These are phyloP conservation scores for Ptychoptera contaminata DNA, from an alignment of 2,888 invertebrate species.

Conservation along the genomic window DNA sequence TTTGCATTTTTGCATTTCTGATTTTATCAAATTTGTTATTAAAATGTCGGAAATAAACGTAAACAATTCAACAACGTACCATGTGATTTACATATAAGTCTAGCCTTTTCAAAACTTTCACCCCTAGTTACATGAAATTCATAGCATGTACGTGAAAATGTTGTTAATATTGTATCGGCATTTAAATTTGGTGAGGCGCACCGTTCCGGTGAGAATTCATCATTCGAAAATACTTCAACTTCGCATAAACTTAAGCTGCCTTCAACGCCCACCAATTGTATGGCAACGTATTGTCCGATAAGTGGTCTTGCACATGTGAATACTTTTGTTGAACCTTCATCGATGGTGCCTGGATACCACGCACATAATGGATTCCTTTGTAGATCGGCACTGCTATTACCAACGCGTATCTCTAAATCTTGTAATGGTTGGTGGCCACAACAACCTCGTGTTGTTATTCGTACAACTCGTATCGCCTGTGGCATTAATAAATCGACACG, in stretches of 20 bases:
- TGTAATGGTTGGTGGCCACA: conserved; percentile 75
- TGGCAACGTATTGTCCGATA: conserved; percentile 72
- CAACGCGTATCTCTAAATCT: conserved; percentile 79
- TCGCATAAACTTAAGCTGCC: conserved; percentile 81
- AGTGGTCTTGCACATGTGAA: conserved; percentile 75
- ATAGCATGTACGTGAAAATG: conserved; percentile 76
- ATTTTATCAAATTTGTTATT: not conserved
- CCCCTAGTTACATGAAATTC: conserved; percentile 74
- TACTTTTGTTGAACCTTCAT: conserved; percentile 83
- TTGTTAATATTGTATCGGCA: conserved; percentile 65
- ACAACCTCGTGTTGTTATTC: conserved; percentile 56
- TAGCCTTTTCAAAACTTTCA: conserved; percentile 67
- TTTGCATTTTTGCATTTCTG: not conserved
- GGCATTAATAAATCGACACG: conserved; percentile 71
- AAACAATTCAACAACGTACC: conserved; percentile 41
- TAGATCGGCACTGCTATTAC: conserved; percentile 73
- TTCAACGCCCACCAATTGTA: conserved; percentile 81
- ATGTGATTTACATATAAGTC: conserved; percentile 54
- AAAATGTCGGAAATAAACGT: not conserved
- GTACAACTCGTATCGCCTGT: conserved; percentile 70
- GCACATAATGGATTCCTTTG: conserved; percentile 83
- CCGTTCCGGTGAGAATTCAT: conserved; percentile 76
- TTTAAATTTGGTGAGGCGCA: conserved; percentile 59
- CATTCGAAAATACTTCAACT: conserved; percentile 82
- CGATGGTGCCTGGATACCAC: conserved; percentile 87